Base-by-base conservation (phyloP, 2,888 invertebrate species). In the Torymus texanus region DNA sequence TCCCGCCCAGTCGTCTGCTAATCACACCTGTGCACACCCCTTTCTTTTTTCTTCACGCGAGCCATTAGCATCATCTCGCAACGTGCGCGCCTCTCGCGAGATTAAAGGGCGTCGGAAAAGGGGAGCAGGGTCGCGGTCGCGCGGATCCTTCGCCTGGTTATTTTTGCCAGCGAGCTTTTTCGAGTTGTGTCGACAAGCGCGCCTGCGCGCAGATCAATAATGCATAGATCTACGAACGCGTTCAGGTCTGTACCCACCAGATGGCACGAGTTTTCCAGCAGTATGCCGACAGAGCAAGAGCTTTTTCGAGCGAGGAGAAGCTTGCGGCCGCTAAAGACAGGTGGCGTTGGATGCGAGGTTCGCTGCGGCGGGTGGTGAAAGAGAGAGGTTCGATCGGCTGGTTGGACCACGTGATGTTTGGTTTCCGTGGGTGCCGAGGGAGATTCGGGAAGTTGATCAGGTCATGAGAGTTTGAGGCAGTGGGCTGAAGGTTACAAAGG, bases 201-300 rank as follows among this genome's bases (percentile, higher is more conserved):
- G 87, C 87, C 86, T 84, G 85, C 86, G 85, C 86, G 85, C 82
- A 85, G 87, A 88, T 88, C 89, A 88, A 88, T 89, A 88, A 85
- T 84, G 85, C 83, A 81, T 41, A 8, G 41, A 41, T 41, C 8
- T 8, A 8, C 41, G 41, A 21, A 21, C 21, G 21, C 53, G 65
- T 13, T 18, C 65, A 21, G 5, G n/a, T n/a, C 13, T 0, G 4
- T 14, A 53, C 14, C 8, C 61, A 83, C 85, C 85, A 88, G 88
- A 85, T 88, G 87, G 87, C 88, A 85, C 83, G 80, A 62, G 14
- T 65, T 76, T 70, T 41, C 29, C 41, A 2, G 18, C 78, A 10
- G 55, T 10, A 75, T 55, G 55, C 63, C 58, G 41, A 8, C 41
- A 0, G 41, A 41, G 41, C 41, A 14, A 51, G 62, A 81, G 82